These are phyloP conservation scores for Pygoscelis adeliae DNA, from an alignment of 2,113 vertebrate species.

Conservation along the genomic window DNA sequence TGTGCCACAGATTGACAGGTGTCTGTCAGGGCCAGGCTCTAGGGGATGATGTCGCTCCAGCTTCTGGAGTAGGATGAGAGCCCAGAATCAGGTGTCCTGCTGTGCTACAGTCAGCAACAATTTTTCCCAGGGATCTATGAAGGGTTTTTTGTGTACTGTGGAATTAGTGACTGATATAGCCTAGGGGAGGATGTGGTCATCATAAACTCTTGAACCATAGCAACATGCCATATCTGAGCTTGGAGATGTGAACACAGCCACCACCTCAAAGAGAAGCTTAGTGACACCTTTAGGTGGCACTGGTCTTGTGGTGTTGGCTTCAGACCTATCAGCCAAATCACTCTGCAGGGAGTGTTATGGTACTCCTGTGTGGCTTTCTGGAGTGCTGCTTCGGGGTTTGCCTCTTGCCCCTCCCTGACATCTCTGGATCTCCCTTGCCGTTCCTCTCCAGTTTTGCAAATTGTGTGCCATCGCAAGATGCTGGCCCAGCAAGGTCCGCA, in stretches of 20 bases:
- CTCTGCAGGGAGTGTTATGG: accelerated
- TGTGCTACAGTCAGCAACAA: not conserved
- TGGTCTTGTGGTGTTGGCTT: not conserved
- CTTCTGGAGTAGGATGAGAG: not conserved
- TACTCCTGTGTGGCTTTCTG: not conserved
- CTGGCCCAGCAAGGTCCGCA: not conserved
- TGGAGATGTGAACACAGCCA: not conserved
- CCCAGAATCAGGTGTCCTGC: not conserved
- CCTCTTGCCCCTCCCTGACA: not conserved
- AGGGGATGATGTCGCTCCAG: not conserved
- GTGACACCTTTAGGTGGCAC: not conserved
- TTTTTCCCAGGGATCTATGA: not conserved
- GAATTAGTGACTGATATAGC: accelerated
- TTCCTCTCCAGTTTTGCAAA: not conserved
- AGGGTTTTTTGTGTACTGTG: not conserved
- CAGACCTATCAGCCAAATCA: not conserved
- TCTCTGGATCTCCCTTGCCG: not conserved
- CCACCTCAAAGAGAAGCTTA: not conserved
- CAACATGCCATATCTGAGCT: not conserved
- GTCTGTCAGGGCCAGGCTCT: not conserved
- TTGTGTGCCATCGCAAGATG: not conserved
- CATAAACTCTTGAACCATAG: not conserved
- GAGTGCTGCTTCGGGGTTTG: accelerated
- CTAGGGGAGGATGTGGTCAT: not conserved
- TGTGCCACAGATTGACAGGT: not conserved